Base-by-base conservation (phyloP, 2,888 invertebrate genomes). In the Pharmacophagus antenor region DNA sequence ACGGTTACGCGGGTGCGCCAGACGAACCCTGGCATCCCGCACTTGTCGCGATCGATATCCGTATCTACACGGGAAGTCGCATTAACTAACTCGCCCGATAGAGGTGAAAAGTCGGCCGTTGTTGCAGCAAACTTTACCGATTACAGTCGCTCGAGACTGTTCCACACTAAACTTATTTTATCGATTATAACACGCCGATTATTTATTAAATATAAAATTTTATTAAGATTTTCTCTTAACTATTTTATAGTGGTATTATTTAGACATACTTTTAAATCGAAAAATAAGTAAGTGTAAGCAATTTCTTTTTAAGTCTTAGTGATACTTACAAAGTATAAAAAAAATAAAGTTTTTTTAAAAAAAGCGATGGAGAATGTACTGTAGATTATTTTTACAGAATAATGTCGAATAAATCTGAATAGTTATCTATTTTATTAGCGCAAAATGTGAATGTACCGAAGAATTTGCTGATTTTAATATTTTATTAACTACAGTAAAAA, bases 101-200 rank as follows among this genome's bases (percentile, higher is more conserved):
- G 80, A 85, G 82, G 81, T 84, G 80, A 82, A 83, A 86, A 88
- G 85, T 88, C 86, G 82, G 81, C 76, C 85, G 84, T 80, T 86
- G 84, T 84, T 87, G 82, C 84, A 83, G 72, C 83, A 76, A 89
- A 90, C 85, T 89, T 89, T 84, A 77, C 73, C 85, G 85, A 90
- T 89, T 88, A 88, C 72, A 80, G 75, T 79, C 79, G 68, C 72
- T 73, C 70, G 79, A 73, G 76, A 79, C 76, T 75, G 74, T 78
- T 75, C 77, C 76, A 20, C 37, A 17, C 18, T 8, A 50, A 37
- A 48, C n/a, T 48, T 79, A 77, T 83, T 85, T 81, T 74, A 83
- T 80, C 77, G 50, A 60, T 56, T 20, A 20, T 54, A 48, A 63
- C 57, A 62, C 57, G 59, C 54, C 61, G 53, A 47, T 51, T 48